Evolutionary conservation across 2,797 vertebrate species (phyloP).

Genomic region (Hippopotamyrus pictus): DNA sequence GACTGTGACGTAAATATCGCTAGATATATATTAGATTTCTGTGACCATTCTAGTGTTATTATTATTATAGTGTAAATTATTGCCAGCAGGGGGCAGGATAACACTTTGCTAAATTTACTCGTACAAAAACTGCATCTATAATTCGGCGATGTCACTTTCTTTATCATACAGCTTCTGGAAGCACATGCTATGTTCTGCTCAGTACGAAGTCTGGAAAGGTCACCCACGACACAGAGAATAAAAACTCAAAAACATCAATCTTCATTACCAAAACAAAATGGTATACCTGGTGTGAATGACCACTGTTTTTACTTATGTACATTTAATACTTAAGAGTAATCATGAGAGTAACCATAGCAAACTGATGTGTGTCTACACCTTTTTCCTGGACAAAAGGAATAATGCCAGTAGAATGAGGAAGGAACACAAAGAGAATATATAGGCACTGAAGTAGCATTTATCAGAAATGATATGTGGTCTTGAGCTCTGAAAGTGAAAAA

Average conservation of each 20-base stretch:
- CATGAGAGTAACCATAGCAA: background rate
- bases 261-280: background rate
- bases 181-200: background rate
- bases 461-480: background rate
- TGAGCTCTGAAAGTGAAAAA: background rate
- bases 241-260: background rate
- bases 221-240: background rate
- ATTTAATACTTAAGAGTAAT: background rate
- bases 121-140: background rate
- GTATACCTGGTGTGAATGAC: background rate
- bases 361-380: background rate
- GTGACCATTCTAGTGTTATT: background rate
- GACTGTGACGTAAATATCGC: background rate
- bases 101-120: background rate
- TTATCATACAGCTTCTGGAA: background rate
- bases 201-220: background rate
- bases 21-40: background rate
- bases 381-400: background rate
- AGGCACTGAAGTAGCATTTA: background rate
- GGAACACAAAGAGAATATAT: background rate
- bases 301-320: background rate
- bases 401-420: background rate
- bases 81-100: constrained; percentile 6
- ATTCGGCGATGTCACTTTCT: background rate
- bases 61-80: background rate